Percentiles rank a stretch among this genome's conserved stretches.
Conservation (phyloP, 2,888 invertebrate species). For the Magallana nippona region DNA sequence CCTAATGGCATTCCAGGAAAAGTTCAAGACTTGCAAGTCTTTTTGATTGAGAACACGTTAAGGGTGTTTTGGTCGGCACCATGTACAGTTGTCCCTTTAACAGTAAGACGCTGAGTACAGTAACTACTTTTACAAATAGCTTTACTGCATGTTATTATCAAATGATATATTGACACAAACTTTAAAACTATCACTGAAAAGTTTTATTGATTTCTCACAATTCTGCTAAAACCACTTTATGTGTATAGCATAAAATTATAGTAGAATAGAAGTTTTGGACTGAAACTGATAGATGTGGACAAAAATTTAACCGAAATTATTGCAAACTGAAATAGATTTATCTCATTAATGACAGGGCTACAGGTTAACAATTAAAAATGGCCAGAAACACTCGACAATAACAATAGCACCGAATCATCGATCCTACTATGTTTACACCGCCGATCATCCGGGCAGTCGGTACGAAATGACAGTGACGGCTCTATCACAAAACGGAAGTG, state of each 20-base stretch:
- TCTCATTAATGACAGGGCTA: slow-evolving; percentile 40
- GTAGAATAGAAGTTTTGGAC: no score
- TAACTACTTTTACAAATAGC: no score
- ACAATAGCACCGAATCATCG: slow-evolving; percentile 47
- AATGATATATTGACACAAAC: not conserved
- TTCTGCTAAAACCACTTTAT: no score
- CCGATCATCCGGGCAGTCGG: slow-evolving; percentile 51
- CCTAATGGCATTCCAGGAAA: slow-evolving; percentile 44
- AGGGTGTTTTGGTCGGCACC: slow-evolving; percentile 54
- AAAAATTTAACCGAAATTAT: no score
- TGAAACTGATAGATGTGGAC: no score
- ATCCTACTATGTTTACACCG: slow-evolving; percentile 53
- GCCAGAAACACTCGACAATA: slow-evolving; percentile 42
- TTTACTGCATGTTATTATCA: no score
- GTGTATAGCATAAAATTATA: no score
- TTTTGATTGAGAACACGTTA: slow-evolving; percentile 50
- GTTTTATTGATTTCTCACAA: no score
- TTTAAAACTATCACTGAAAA: not conserved
- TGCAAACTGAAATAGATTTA: not conserved
- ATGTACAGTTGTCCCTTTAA: slow-evolving; percentile 46
- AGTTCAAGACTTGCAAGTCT: slow-evolving; percentile 47
- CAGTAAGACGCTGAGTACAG: slow-evolving; percentile 30
- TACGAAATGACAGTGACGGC: slow-evolving; percentile 51
- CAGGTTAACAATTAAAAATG: slow-evolving; percentile 49
- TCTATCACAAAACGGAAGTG: slow-evolving; percentile 39